These are phyloP conservation scores for Muscicapa striata DNA, from an alignment of 2,797 vertebrate species.

Conservation along the genomic window DNA sequence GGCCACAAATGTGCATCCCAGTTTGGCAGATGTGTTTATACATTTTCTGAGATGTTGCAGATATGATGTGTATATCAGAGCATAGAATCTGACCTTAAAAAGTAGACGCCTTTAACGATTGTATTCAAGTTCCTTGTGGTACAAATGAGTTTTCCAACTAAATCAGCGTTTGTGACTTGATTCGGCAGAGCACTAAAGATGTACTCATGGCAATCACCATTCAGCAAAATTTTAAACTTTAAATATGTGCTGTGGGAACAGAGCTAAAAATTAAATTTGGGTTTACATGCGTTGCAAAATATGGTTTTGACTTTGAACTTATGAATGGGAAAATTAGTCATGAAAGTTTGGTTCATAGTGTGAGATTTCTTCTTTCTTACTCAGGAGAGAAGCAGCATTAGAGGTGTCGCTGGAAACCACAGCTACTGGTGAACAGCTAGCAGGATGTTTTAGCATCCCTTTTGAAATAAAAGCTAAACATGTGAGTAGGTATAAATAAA, in stretches of 20 bases:
- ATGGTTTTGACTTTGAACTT: neutral
- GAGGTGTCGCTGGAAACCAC: neutral
- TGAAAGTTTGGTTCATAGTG: neutral
- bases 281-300: neutral
- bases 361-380: neutral
- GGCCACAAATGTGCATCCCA: neutral
- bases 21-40: neutral
- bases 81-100: slow-evolving; percentile 38
- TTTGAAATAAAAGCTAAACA: neutral
- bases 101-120: neutral
- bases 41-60: neutral
- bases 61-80: neutral
- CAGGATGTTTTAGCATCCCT: neutral
- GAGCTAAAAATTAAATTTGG: neutral
- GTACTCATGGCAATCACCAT: neutral
- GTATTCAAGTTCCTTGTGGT: neutral
- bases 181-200: neutral
- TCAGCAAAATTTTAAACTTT: slow-evolving; percentile 14
- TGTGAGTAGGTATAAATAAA: neutral
- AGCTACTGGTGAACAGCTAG: neutral
- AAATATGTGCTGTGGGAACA: neutral
- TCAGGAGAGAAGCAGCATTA: neutral
- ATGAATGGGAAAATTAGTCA: neutral
- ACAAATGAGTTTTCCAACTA: slow-evolving; percentile 18
- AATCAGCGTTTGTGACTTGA: neutral